Percentiles rank a stretch among this genome's conserved stretches.
Conservation (phyloP, 2,888 invertebrate genomes). For the Eristalis pertinax region DNA sequence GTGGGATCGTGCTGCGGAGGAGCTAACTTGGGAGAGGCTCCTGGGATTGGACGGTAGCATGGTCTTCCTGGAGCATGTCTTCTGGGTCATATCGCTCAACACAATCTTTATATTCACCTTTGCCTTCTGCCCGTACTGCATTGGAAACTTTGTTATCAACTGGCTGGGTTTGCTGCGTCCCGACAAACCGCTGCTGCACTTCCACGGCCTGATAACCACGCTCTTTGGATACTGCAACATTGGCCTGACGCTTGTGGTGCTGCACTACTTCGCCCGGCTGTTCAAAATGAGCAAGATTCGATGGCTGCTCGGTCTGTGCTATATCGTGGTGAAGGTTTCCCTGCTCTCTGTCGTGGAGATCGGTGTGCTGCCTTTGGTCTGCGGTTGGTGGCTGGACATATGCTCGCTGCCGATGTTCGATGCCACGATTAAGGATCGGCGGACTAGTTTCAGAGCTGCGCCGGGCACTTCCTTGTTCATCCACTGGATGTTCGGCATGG, state of each 20-base stretch:
- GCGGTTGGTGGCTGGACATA: slow-evolving; percentile 99
- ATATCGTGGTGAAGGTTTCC: slow-evolving; percentile 91
- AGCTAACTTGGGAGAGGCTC: slow-evolving; percentile 98
- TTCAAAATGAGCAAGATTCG: slow-evolving; percentile 91
- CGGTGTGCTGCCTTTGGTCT: slow-evolving; percentile 96
- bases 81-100: slow-evolving; percentile 99
- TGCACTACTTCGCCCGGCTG: slow-evolving; percentile 92
- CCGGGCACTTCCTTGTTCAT: slow-evolving; percentile 99
- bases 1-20: slow-evolving; percentile 98
- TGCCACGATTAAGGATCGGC: slow-evolving; percentile 92
- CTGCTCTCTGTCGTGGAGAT: slow-evolving; percentile 98
- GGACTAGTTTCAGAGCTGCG: slow-evolving; percentile 92
- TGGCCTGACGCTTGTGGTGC: slow-evolving; percentile 89
- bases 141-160: slow-evolving; percentile 92
- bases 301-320: slow-evolving; percentile 94
- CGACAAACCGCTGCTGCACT: slow-evolving; percentile 86
- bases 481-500: slow-evolving; percentile 99
- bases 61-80: slow-evolving; percentile 98
- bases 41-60: slow-evolving; percentile 98
- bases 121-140: slow-evolving; percentile 97
- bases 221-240: slow-evolving; percentile 96
- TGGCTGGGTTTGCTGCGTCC: slow-evolving; percentile 83
- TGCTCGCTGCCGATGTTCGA: slow-evolving; percentile 97
- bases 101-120: slow-evolving; percentile 98
- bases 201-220: slow-evolving; percentile 96